Percentiles rank a stretch among this genome's conserved stretches.
Evolutionary conservation across 1,140 invertebrate genomes (phyloP).

Genomic region (Hypothenemus hampei): DNA sequence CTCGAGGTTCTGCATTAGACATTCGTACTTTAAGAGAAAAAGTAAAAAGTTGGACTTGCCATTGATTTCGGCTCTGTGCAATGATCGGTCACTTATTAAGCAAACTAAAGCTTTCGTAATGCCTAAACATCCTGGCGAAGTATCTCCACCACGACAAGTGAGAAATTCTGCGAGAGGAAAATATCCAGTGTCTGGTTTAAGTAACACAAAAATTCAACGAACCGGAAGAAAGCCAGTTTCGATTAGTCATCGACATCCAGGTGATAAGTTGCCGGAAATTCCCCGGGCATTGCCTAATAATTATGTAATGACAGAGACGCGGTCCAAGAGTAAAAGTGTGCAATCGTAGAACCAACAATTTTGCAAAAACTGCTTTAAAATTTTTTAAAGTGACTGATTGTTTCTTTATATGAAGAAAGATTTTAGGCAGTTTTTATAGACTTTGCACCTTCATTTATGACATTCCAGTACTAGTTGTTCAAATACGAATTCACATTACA

Average conservation of each 20-base stretch:
- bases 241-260: slow-evolving; percentile 56
- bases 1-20: slow-evolving; percentile 52
- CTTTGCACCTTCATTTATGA: too few relatives aligned
- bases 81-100: slow-evolving; percentile 77
- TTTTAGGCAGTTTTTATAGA: too few relatives aligned
- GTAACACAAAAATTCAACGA: slow-evolving; percentile 55
- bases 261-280: slow-evolving; percentile 52
- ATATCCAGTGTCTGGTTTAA: slow-evolving; percentile 59
- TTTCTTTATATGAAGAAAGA: too few relatives aligned
- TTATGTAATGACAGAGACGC: slow-evolving; percentile 43
- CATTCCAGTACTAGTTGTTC: slow-evolving; percentile 30
- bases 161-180: slow-evolving; percentile 46
- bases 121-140: slow-evolving; percentile 56
- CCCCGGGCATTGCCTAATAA: slow-evolving; percentile 44
- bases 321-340: slow-evolving; percentile 42
- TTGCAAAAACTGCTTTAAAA: background rate
- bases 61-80: slow-evolving; percentile 82
- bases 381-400: too few relatives aligned
- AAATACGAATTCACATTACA: slow-evolving; percentile 31
- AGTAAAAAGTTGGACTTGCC: slow-evolving; percentile 83
- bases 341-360: slow-evolving; percentile 38
- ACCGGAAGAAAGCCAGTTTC: slow-evolving; percentile 50
- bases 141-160: slow-evolving; percentile 28
- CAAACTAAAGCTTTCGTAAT: slow-evolving; percentile 78
- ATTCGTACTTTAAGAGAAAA: slow-evolving; percentile 78